Evolutionary conservation across 2,888 invertebrate species (phyloP), one percentile per base, ranked within the genome.

Genomic region (Lasioglossum malachurum): DNA sequence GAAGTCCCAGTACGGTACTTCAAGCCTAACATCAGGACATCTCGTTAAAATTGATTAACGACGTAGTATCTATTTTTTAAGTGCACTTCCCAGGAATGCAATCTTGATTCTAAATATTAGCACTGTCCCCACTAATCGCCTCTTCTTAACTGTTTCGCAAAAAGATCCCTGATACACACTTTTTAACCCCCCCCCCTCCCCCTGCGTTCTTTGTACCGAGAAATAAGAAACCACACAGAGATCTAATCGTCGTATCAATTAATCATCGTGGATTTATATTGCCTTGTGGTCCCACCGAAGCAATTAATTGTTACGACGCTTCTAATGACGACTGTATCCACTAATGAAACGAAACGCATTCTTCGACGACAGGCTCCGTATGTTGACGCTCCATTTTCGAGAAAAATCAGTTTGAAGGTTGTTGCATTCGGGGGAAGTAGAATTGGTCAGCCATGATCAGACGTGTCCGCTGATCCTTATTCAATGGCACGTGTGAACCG

Each of bases 171-270:
- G 4, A 14, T 4, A 14, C 5, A 27, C 14, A 14, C 53, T 23
- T 27, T 60, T 60, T 27, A 1, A 60, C n/a, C n/a, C n/a, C n/a
- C n/a, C n/a, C n/a, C n/a, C n/a, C n/a, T 4, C 27, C 27, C 5
- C 27, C 27, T 60, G 27, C 27, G n/a, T 31, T 60, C 27, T 27
- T 60, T 16, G 27, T 7, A 60, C 16, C 27, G 14, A 7, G n/a
- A 53, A 53, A 60, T 16, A 31, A 60, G 60, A 60, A 31, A 60
- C 27, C 27, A 31, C 27, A 31, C 60, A 14, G 14, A 60, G 14
- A 60, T 60, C 27, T 60, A 60, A 60, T 60, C 60, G 60, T 27
- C 60, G 60, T 31, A 16, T 60, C 60, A 60, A 60, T 60, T 60
- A 60, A 60, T 60, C 60, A 60, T 60, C 60, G 27, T 4, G 27